Evolutionary conservation across 2,888 invertebrate species (phyloP).

Genomic region (Caenorhabditis imperialis): DNA sequence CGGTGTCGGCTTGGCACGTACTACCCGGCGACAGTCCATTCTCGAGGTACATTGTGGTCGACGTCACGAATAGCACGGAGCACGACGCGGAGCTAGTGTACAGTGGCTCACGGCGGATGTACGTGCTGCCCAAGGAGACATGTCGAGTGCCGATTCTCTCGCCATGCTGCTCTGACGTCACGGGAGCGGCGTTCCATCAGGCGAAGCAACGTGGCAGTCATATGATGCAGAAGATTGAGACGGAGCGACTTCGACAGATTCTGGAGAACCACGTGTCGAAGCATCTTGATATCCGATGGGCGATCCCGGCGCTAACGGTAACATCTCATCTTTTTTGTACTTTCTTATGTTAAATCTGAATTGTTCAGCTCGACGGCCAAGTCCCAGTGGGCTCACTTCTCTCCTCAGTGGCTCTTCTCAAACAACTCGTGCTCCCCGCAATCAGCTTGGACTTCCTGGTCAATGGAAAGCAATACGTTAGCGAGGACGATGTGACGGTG

Average conservation of each 20-base stretch:
- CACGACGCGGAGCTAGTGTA: conserved; percentile 76
- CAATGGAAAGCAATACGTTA: conserved; percentile 66
- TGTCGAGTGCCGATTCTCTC: conserved; percentile 77
- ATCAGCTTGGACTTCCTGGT: conserved; percentile 71
- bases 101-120: conserved; percentile 64
- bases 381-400: conserved; percentile 76
- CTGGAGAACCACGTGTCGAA: conserved; percentile 74
- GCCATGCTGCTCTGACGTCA: conserved; percentile 76
- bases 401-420: conserved; percentile 75
- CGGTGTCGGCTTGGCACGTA: conserved; percentile 76
- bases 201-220: conserved; percentile 73
- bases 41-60: conserved; percentile 74
- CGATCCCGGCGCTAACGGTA: conserved; percentile 69
- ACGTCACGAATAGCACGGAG: conserved; percentile 75
- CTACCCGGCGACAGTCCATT: conserved; percentile 72
- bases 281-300: conserved; percentile 76
- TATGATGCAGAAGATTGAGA: conserved; percentile 76
- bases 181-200: conserved; percentile 69
- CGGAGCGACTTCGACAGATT: conserved; percentile 65
- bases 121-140: conserved; percentile 75
- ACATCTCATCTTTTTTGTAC: background rate
- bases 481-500: conserved; percentile 72
- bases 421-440: conserved; percentile 75
- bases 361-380: conserved; percentile 69
- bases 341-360: background rate